Conservation (phyloP, 2,888 invertebrate species). For the Lucinisca nassula region DNA sequence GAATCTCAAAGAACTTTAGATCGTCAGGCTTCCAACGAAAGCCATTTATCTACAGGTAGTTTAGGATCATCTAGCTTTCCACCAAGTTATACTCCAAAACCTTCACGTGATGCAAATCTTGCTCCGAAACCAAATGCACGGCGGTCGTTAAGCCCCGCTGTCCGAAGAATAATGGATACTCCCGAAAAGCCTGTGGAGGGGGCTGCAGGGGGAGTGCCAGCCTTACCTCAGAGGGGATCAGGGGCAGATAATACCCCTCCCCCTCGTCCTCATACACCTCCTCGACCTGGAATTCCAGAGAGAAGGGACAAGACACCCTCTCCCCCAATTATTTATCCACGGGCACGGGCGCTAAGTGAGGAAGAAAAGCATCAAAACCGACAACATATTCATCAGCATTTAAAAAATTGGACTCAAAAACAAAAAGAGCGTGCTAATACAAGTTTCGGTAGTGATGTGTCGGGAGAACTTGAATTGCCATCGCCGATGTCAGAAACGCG, state of each 20-base stretch:
- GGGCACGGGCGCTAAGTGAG: slow-evolving; percentile 79
- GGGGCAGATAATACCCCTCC: slow-evolving; percentile 17
- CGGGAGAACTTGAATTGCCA: slow-evolving; percentile 44
- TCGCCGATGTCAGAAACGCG: slow-evolving; percentile 66
- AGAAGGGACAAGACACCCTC: slow-evolving; percentile 68
- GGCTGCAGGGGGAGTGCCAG: slow-evolving; percentile 54
- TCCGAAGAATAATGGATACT: slow-evolving; percentile 49
- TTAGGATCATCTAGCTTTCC: background rate
- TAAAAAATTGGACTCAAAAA: slow-evolving; percentile 85
- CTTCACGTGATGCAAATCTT: background rate
- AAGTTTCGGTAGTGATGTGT: slow-evolving; percentile 67
- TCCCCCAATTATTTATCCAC: slow-evolving; percentile 76
- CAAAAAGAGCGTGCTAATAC: slow-evolving; percentile 76
- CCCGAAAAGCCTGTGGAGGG: slow-evolving; percentile 39
- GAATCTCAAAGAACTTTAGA: slow-evolving; percentile 49
- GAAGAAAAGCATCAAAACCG: slow-evolving; percentile 84
- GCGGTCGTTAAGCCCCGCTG: slow-evolving; percentile 60
- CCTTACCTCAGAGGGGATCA: slow-evolving; percentile 35
- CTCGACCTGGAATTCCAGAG: slow-evolving; percentile 45
- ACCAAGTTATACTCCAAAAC: background rate
- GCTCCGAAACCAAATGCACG: slow-evolving; percentile 46
- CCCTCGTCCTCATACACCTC: slow-evolving; percentile 59
- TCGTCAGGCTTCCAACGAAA: slow-evolving; percentile 63
- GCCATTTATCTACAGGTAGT: slow-evolving; percentile 28
- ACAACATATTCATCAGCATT: slow-evolving; percentile 84